These are phyloP conservation scores for Gymnogyps californianus DNA, from an alignment of 2,113 vertebrate genomes.

Conservation along the genomic window DNA sequence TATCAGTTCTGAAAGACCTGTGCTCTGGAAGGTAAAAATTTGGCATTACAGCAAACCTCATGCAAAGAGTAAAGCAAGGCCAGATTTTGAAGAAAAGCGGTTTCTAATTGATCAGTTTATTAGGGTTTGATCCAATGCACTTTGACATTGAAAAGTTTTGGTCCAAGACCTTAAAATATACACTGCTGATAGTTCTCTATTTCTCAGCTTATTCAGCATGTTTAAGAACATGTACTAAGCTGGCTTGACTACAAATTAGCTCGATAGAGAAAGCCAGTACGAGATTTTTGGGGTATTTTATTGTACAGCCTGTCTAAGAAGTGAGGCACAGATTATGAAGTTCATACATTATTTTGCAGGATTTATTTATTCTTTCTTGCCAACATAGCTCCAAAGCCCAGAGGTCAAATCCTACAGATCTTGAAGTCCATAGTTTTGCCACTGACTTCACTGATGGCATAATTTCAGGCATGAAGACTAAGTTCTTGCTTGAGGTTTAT, in stretches of 20 bases:
- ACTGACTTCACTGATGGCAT: slow-evolving; percentile 31
- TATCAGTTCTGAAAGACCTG: neutral
- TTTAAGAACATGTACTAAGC: neutral
- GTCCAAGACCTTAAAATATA: slow-evolving; percentile 1
- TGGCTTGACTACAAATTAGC: neutral
- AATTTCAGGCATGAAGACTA: neutral
- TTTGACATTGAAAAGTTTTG: neutral
- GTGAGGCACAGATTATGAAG: neutral
- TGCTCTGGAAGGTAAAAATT: neutral
- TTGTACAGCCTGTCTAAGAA: neutral
- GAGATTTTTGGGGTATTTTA: slow-evolving; percentile 23
- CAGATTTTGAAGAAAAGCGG: neutral
- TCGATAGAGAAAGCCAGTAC: neutral
- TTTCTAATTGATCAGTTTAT: neutral
- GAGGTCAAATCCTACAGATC: slow-evolving; percentile 16
- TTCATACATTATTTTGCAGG: slow-evolving; percentile 20
- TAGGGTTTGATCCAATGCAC: neutral
- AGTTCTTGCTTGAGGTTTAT: neutral
- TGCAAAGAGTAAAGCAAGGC: neutral
- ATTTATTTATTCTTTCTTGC: slow-evolving; percentile 46
- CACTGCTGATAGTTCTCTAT: neutral
- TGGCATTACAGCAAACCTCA: neutral
- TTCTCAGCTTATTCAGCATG: slow-evolving; percentile 11
- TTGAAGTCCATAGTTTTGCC: neutral
- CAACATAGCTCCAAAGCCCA: neutral